phyloP scores from a whole-genome alignment of 2,797 vertebrate genomes.

The Buceros bicornis region DNA sequence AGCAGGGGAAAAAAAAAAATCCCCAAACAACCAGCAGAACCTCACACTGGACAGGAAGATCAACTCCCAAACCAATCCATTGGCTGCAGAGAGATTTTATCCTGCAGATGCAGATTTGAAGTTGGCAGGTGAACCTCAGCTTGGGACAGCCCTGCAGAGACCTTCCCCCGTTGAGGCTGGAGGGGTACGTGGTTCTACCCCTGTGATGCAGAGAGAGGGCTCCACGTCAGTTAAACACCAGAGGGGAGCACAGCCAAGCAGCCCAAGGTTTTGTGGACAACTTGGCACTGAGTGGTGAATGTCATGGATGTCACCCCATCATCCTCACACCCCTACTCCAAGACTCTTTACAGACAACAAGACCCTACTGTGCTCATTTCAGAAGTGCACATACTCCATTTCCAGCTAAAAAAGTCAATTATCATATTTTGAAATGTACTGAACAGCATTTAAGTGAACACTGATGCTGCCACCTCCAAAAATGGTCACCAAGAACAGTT shows the following conservation, averaged over 20 bases:
- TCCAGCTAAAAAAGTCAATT: background rate
- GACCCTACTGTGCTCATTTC: background rate
- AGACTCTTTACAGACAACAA: background rate
- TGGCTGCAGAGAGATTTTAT: background rate
- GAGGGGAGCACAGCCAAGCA: background rate
- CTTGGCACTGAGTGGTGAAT: background rate
- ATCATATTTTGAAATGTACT: background rate
- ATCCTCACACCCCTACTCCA: background rate
- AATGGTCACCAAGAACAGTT: fast-evolving
- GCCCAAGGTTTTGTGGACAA: background rate
- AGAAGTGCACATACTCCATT: background rate
- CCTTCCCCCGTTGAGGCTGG: background rate
- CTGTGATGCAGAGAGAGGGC: background rate
- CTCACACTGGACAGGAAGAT: background rate
- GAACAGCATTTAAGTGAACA: background rate
- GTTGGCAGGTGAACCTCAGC: background rate
- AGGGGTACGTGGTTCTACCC: background rate
- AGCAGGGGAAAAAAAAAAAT: no score
- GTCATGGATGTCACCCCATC: background rate
- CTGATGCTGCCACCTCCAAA: background rate
- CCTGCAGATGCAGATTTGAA: background rate
- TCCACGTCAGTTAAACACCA: background rate
- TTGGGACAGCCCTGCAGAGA: background rate
- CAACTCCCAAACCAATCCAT: background rate
- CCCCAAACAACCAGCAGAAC: background rate